Evolutionary conservation across 2,888 invertebrate genomes (phyloP).

Genomic region (Tribolium freemani): DNA sequence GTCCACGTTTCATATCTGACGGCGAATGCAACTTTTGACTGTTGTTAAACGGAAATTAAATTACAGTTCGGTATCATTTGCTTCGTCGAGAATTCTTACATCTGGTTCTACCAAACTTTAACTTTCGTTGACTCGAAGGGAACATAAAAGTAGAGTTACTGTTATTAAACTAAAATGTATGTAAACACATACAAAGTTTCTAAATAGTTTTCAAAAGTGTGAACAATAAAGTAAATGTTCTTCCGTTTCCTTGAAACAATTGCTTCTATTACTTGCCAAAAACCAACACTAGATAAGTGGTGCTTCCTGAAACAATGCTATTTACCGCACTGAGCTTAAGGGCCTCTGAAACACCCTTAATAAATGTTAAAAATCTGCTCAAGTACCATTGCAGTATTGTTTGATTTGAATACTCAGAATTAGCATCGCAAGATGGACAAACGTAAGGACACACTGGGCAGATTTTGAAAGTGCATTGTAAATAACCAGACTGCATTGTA

Average conservation of each 20-base stretch:
- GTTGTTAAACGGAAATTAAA: neutral
- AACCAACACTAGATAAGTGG: slow-evolving; percentile 27
- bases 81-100: neutral
- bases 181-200: neutral
- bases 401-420: neutral
- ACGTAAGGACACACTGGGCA: slow-evolving; percentile 9
- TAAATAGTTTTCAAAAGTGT: slow-evolving; percentile 19
- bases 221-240: slow-evolving; percentile 13
- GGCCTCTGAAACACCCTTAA: slow-evolving; percentile 30
- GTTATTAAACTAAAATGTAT: neutral
- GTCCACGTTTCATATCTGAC: neutral
- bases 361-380: slow-evolving; percentile 35
- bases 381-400: neutral
- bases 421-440: neutral
- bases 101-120: neutral
- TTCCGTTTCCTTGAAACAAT: slow-evolving; percentile 21
- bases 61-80: neutral
- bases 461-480: slow-evolving; percentile 44
- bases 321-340: slow-evolving; percentile 37
- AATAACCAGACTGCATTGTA: slow-evolving; percentile 47
- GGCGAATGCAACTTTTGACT: neutral
- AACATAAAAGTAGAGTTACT: neutral
- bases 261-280: slow-evolving; percentile 20
- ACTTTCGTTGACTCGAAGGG: neutral
- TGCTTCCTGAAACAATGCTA: slow-evolving; percentile 42